phyloP scores from a whole-genome alignment of 2,113 vertebrate genomes.

The Sitta europaea region DNA sequence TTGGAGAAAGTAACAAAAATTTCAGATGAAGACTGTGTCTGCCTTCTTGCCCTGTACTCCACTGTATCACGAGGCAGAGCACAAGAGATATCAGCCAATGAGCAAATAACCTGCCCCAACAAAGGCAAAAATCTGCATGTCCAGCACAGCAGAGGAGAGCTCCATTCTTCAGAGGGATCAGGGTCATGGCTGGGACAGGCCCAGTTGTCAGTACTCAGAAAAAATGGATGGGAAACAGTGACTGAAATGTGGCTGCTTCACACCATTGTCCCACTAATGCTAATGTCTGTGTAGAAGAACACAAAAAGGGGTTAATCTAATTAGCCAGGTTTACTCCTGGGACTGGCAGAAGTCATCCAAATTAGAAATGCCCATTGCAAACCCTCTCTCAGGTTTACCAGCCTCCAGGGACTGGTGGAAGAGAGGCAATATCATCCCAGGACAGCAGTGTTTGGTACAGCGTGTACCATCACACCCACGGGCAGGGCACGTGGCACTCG shows the following conservation, averaged over 20 bases:
- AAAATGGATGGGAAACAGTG: background rate
- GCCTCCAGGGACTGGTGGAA: background rate
- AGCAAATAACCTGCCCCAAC: background rate
- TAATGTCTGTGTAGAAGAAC: background rate
- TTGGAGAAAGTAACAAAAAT: background rate
- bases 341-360: background rate
- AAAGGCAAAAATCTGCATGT: background rate
- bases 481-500: fast-evolving
- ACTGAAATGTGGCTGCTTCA: background rate
- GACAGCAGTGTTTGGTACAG: background rate
- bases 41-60: background rate
- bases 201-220: background rate
- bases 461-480: fast-evolving
- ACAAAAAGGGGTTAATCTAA: background rate
- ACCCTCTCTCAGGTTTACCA: background rate
- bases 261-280: background rate
- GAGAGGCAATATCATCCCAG: background rate
- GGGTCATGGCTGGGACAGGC: background rate
- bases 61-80: background rate
- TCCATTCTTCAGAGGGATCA: background rate
- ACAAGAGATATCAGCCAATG: background rate
- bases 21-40: background rate
- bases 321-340: conserved; percentile 5
- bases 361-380: conserved; percentile 15
- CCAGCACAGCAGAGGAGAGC: background rate